These are phyloP conservation scores for Paragorgia papillata DNA, from an alignment of 92 coral and sea anemone species.

Conservation along the genomic window DNA sequence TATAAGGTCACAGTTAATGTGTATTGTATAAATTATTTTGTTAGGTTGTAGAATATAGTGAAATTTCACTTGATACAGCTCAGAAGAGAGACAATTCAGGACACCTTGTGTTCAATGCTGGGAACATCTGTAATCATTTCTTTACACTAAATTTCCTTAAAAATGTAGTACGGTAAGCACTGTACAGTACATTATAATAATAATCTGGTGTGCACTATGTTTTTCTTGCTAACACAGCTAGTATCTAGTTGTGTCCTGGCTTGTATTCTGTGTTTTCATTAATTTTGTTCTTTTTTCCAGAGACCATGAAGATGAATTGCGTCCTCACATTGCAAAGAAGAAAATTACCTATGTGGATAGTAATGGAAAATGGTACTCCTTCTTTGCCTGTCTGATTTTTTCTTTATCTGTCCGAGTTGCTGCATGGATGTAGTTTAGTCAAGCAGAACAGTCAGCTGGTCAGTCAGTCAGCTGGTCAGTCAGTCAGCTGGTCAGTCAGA, in stretches of 20 bases:
- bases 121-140: slow-evolving; percentile 88
- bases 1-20: no score
- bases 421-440: background rate
- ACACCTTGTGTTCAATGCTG: slow-evolving; percentile 83
- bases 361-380: slow-evolving; percentile 66
- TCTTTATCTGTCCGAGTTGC: background rate
- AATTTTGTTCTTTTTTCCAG: slow-evolving; percentile 31
- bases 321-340: slow-evolving; percentile 88
- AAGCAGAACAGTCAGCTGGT: no score
- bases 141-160: slow-evolving; percentile 78
- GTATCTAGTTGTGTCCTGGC: background rate
- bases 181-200: no score
- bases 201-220: no score
- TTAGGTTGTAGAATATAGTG: slow-evolving; percentile 98
- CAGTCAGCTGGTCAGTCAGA: no score
- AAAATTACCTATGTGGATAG: slow-evolving; percentile 86
- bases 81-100: slow-evolving; percentile 80
- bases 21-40: background rate
- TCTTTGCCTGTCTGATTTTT: background rate
- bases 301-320: slow-evolving; percentile 67
- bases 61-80: slow-evolving; percentile 73
- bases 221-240: background rate
- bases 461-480: no score
- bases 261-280: background rate
- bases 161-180: slow-evolving; percentile 70